A percentile compares a stretch with the other conserved stretches of the same genome.
These are phyloP conservation scores for zebrafish (Danio rerio) DNA, from an alignment of 2,113 vertebrate genomes.

Conservation along the genomic window GRCz12tu NC_133184.1:26750001-26750500, in stretches of 20 bases:
- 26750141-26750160: too few relatives aligned
- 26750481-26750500: background rate
- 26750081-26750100: background rate
- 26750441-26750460: background rate
- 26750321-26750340: conserved; percentile 13
- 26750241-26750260: conserved; percentile 22
- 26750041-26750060: background rate
- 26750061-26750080: background rate
- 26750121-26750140: too few relatives aligned
- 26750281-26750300: conserved; percentile 11
- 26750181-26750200: background rate
- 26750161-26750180: background rate
- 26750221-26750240: conserved; percentile 17
- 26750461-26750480: background rate
- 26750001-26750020: background rate
- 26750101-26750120: background rate
- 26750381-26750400: background rate
- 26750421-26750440: background rate
- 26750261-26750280: conserved; percentile 23
- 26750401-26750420: background rate
- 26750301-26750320: conserved; percentile 11
- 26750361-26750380: background rate
- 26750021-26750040: background rate
- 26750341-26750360: conserved; percentile 1
- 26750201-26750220: background rate